Evolutionary conservation across 1,140 invertebrate genomes (phyloP).

Genomic region (Drosophila miranda): DNA sequence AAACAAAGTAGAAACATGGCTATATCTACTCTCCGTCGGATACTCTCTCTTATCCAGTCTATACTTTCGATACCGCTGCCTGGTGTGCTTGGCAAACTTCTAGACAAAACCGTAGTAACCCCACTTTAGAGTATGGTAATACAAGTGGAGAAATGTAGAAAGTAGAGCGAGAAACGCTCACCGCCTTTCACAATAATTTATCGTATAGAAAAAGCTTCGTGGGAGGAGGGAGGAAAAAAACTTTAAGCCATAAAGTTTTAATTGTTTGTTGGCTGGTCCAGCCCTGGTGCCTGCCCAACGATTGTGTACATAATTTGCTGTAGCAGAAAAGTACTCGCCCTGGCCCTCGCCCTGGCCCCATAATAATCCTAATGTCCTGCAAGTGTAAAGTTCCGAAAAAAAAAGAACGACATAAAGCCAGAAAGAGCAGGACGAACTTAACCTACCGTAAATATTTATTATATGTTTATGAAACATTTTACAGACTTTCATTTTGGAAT

Average conservation of each 20-base stretch:
- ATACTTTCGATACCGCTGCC: no score
- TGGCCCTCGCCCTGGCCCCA: background rate
- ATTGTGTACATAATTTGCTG: conserved; percentile 45
- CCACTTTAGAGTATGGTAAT: background rate
- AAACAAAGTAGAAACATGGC: no score
- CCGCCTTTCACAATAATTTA: conserved; percentile 61
- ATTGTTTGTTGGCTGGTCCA: conserved; percentile 54
- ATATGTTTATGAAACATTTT: conserved; percentile 80
- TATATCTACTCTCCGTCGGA: no score
- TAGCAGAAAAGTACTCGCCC: conserved; percentile 19
- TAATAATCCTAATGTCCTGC: conserved; percentile 39
- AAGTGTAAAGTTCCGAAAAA: conserved; percentile 12
- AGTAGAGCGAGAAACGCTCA: conserved; percentile 21
- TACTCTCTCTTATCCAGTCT: no score
- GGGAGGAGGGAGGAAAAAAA: conserved; percentile 42
- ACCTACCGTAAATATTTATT: conserved; percentile 80
- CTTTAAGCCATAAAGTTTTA: conserved; percentile 71
- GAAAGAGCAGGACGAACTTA: conserved; percentile 39
- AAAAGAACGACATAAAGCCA: background rate
- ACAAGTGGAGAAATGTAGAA: conserved; percentile 26
- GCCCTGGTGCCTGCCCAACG: conserved; percentile 12
- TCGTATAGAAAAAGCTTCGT: conserved; percentile 36
- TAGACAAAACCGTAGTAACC: conserved; percentile 6
- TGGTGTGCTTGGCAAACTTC: no score
- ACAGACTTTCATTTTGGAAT: conserved; percentile 76